phyloP scores from a whole-genome alignment of 2,113 vertebrate genomes.

The Serinus canaria region DNA sequence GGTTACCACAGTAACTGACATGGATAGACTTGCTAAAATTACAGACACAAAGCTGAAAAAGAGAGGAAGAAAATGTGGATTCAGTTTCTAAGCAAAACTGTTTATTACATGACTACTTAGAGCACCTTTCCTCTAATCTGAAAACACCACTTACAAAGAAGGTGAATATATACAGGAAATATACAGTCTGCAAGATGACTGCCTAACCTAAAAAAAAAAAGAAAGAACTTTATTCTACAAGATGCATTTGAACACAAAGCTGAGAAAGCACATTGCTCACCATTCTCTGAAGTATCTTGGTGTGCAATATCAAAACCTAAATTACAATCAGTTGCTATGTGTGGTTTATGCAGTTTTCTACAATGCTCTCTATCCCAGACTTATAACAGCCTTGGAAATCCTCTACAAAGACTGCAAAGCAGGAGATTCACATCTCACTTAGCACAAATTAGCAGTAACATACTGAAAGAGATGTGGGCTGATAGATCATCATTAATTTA shows the following conservation, averaged over 20 bases:
- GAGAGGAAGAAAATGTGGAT: not conserved
- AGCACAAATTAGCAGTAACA: slow-evolving; percentile 63
- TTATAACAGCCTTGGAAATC: slow-evolving; percentile 29
- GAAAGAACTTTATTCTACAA: slow-evolving; percentile 1
- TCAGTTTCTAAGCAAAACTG: not conserved
- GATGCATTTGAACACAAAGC: not conserved
- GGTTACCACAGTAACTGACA: slow-evolving; percentile 39
- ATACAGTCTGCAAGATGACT: not conserved
- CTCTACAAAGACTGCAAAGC: not conserved
- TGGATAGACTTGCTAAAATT: not conserved
- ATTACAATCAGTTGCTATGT: slow-evolving; percentile 30
- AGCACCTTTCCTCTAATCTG: not conserved
- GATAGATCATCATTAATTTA: slow-evolving; percentile 67
- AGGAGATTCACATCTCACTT: slow-evolving; percentile 12
- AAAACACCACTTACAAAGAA: not conserved
- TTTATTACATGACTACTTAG: not conserved
- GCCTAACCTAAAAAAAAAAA: not conserved
- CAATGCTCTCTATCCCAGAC: not conserved
- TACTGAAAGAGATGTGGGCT: slow-evolving; percentile 38
- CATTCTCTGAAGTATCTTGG: slow-evolving; percentile 11
- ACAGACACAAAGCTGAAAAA: not conserved
- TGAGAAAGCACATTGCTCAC: slow-evolving; percentile 3
- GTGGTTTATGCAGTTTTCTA: slow-evolving; percentile 42
- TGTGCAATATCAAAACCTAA: slow-evolving; percentile 33
- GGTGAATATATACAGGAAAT: not conserved